Conservation (phyloP, 2,888 invertebrate species). For the Troilus luridus region DNA sequence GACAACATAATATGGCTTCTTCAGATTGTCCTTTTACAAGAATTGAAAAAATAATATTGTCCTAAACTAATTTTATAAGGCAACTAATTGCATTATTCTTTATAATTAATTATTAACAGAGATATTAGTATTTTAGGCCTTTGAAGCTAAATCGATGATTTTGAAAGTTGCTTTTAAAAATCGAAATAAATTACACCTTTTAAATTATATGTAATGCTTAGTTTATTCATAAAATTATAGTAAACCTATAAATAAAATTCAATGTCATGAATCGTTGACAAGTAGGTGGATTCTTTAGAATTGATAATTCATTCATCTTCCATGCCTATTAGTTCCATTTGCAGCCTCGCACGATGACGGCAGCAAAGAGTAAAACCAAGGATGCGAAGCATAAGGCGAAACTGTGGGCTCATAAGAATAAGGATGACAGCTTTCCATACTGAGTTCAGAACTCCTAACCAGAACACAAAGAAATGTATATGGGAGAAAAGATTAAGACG, state of each 20-base stretch:
- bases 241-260: slow-evolving; percentile 39
- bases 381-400: slow-evolving; percentile 88
- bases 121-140: slow-evolving; percentile 39
- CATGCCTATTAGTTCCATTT: slow-evolving; percentile 88
- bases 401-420: slow-evolving; percentile 91
- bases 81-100: slow-evolving; percentile 30
- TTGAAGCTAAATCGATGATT: slow-evolving; percentile 41
- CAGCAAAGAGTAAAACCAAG: slow-evolving; percentile 92
- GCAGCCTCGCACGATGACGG: slow-evolving; percentile 85
- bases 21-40: slow-evolving; percentile 23
- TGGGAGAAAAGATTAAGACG: slow-evolving; percentile 75
- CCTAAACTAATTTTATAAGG: slow-evolving; percentile 41
- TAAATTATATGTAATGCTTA: slow-evolving; percentile 27
- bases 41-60: slow-evolving; percentile 12
- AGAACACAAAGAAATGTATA: slow-evolving; percentile 92
- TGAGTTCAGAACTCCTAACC: slow-evolving; percentile 95
- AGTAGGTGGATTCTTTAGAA: slow-evolving; percentile 34
- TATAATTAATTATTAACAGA: background rate
- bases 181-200: slow-evolving; percentile 38
- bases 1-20: background rate
- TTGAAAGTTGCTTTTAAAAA: slow-evolving; percentile 45
- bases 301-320: slow-evolving; percentile 76
- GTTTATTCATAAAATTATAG: slow-evolving; percentile 30
- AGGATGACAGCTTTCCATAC: slow-evolving; percentile 96
- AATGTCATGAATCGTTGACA: slow-evolving; percentile 44